These are phyloP conservation scores for zebrafish (Danio rerio) DNA, from an alignment of 2,113 vertebrate species.

Conservation along the genomic window DNA sequence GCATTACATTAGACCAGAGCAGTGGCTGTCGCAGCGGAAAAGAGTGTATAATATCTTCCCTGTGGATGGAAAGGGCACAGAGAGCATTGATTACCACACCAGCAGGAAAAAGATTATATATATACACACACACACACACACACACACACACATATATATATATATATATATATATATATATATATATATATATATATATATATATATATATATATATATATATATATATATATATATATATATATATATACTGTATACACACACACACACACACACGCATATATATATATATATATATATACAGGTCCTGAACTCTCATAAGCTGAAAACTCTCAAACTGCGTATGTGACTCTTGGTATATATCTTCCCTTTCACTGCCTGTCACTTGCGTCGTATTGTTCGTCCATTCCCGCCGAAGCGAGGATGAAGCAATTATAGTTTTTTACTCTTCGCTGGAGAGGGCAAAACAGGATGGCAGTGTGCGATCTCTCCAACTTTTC, in stretches of 20 bases:
- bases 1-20: conserved; percentile 1
- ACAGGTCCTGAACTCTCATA: conserved; percentile 10
- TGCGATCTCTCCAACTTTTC: conserved; percentile 33
- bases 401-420: neutral
- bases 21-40: neutral
- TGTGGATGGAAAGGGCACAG: conserved; percentile 13
- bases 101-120: neutral
- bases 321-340: conserved; percentile 17
- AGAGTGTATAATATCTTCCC: conserved; percentile 24
- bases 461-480: conserved; percentile 14
- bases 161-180: too few species aligned
- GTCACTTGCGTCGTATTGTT: conserved; percentile 13
- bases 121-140: too few species aligned
- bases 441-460: conserved; percentile 41
- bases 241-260: too few species aligned
- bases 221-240: too few species aligned
- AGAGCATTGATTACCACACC: conserved; percentile 30
- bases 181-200: too few species aligned
- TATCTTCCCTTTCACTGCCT: conserved; percentile 13
- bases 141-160: too few species aligned
- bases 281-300: too few species aligned
- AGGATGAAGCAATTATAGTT: conserved; percentile 38
- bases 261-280: too few species aligned
- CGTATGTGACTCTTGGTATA: conserved; percentile 5
- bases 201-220: too few species aligned